phyloP scores from a whole-genome alignment of 2,113 vertebrate genomes.

The Serinus canaria region DNA sequence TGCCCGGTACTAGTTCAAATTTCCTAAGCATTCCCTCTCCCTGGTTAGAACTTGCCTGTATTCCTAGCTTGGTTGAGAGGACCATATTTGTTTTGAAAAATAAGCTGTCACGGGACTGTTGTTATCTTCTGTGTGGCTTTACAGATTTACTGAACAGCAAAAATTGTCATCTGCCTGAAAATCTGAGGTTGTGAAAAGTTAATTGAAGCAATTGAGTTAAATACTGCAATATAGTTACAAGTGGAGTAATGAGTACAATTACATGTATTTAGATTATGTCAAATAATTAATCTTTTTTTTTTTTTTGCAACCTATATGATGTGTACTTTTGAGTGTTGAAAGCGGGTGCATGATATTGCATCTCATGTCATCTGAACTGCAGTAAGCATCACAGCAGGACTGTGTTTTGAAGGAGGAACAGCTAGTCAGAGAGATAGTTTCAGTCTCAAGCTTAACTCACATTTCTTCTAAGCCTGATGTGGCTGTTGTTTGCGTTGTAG shows the following conservation, averaged over 20 bases:
- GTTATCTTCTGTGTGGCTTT: not conserved
- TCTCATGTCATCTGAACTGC: constrained; percentile 29
- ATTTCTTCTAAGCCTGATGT: not conserved
- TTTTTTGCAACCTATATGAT: not conserved
- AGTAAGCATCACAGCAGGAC: not conserved
- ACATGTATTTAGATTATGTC: not conserved
- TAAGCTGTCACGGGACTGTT: not conserved
- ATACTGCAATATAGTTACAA: not conserved
- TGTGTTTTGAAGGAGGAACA: not conserved
- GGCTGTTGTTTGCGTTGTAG: not conserved
- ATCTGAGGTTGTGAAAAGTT: not conserved
- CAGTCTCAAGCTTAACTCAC: not conserved
- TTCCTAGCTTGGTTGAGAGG: not conserved
- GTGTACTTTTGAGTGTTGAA: not conserved
- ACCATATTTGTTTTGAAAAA: not conserved
- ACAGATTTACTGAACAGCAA: not conserved
- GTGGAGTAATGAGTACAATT: not conserved
- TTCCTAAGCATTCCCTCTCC: not conserved
- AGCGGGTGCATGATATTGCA: not conserved
- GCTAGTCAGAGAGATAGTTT: constrained; percentile 8
- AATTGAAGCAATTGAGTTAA: not conserved
- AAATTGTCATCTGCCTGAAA: not conserved
- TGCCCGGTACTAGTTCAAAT: not conserved
- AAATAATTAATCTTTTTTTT: not conserved
- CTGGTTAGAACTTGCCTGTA: not conserved